A percentile compares a stretch with the other conserved stretches of the same genome.
Evolutionary conservation across 2,113 vertebrate species (phyloP).

Genomic region (Pterophyllum scalare): DNA sequence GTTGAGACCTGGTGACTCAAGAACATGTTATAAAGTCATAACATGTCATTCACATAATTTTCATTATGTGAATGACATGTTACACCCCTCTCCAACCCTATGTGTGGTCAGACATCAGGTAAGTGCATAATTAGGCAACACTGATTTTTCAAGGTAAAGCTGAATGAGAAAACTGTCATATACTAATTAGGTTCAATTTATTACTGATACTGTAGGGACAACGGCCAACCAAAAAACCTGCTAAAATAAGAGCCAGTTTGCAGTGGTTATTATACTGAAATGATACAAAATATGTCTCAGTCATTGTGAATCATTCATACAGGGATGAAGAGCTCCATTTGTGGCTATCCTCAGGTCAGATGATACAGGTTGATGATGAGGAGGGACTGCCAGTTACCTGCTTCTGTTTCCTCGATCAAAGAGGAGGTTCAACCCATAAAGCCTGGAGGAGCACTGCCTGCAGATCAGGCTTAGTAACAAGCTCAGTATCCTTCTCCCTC

Average conservation of each 20-base stretch:
- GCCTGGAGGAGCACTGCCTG: not conserved
- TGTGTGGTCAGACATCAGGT: not conserved
- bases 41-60: not conserved
- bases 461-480: not conserved
- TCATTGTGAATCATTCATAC: slow-evolving; percentile 15
- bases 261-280: too few species aligned
- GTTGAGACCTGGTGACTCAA: not conserved
- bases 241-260: too few species aligned
- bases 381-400: slow-evolving; percentile 7
- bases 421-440: not conserved
- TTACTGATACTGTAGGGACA: too few species aligned
- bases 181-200: too few species aligned
- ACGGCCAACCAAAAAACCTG: too few species aligned
- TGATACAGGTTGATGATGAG: slow-evolving; percentile 62
- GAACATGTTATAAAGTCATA: not conserved
- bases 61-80: too few species aligned
- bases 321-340: slow-evolving; percentile 88
- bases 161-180: not conserved
- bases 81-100: not conserved
- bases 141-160: not conserved
- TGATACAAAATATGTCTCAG: not conserved
- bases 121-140: not conserved
- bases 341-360: slow-evolving; percentile 83
- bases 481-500: not conserved
- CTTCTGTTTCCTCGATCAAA: slow-evolving; percentile 17